Evolutionary conservation across 1,140 invertebrate species (phyloP), one percentile per base, ranked within the genome.

Genomic region (Drosophila kurseongensis): DNA sequence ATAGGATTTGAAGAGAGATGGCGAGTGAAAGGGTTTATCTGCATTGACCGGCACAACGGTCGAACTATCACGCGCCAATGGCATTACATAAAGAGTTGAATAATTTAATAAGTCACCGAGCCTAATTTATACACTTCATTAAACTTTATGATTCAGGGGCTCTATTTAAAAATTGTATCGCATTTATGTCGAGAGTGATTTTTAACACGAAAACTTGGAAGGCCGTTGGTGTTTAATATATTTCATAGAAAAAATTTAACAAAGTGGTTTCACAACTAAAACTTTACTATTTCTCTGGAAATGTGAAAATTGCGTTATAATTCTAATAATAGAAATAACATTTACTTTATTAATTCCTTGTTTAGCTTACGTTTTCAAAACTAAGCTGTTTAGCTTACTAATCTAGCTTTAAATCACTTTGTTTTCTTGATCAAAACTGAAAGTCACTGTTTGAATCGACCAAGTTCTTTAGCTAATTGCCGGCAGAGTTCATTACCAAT

Each of bases 401-500:
- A 23, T 23, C 23, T 4, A 23, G 6, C 5, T 48, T 23, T 27
- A 27, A 29, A 10, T 13, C 13, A 29, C 1, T 35, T 50, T 14
- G 14, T 9, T 52, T 35, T 13, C 14, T 3, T 8, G 29, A 48
- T 52, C 50, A 45, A 38, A n/a, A 27, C 9, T 29, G 18, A 9
- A 14, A 0, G 51, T 13, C 23, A 56, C 23, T 38, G 10, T 42
- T 63, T 35, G 29, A 35, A 27, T 1, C 50, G n/a, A 23, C 10
- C 35, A 36, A 32, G 40, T 47, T 62, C 42, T 60, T 78, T 78
- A 63, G 50, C 56, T 60, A 68, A 77, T 76, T 77, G 63, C 50
- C 65, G 73, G 4, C 63, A 51, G 50, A 79, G 77, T 80, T 80
- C 77, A 80, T 80, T 62, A 79, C 76, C 76, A 79, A 67, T 58